These are phyloP conservation scores for Alaudala cheleensis DNA, from an alignment of 2,113 vertebrate species.

Conservation along the genomic window DNA sequence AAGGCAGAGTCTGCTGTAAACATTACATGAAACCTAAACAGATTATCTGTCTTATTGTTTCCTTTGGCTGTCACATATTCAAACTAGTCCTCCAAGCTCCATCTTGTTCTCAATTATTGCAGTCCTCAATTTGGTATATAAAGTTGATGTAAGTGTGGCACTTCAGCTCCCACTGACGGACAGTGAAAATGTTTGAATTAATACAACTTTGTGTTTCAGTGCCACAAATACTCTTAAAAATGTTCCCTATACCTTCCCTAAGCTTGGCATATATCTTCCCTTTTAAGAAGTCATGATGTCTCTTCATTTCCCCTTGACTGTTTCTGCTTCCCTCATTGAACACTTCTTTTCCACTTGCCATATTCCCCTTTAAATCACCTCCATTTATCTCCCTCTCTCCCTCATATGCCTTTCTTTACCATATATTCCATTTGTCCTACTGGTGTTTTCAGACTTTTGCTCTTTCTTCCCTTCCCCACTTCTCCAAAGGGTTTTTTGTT, in stretches of 20 bases:
- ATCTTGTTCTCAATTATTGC: neutral
- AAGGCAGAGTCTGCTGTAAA: neutral
- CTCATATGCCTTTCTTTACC: neutral
- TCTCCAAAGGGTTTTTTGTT: neutral
- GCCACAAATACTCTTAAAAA: neutral
- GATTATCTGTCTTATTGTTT: neutral
- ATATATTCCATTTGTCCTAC: neutral
- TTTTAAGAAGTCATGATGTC: neutral
- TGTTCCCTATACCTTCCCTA: neutral
- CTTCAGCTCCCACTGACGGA: neutral
- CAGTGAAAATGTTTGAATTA: neutral
- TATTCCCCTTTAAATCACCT: neutral
- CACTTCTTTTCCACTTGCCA: neutral
- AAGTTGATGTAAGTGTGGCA: neutral
- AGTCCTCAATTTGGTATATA: neutral
- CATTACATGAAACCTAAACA: neutral
- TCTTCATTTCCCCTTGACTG: neutral
- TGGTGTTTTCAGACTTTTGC: neutral
- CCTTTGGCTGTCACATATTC: fast-evolving
- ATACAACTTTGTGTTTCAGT: neutral
- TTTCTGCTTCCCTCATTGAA: neutral
- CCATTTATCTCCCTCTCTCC: neutral
- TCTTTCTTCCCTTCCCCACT: neutral
- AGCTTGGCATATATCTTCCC: neutral
- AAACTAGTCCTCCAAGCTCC: neutral